Base-by-base conservation (phyloP, 2,888 invertebrate species). In the Lumbricus terrestris region DNA sequence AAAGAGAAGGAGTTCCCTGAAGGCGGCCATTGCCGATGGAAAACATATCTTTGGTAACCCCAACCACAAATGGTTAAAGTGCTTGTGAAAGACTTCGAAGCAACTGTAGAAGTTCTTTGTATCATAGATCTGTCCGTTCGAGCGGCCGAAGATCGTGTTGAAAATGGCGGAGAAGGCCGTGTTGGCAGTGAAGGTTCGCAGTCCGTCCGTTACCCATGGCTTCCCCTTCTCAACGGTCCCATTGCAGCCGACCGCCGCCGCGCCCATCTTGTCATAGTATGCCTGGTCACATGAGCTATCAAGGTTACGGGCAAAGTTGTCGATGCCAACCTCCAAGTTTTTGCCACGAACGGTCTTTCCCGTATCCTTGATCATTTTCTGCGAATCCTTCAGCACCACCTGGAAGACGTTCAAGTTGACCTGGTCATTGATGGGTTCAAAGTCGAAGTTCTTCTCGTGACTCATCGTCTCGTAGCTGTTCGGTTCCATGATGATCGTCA, bases 61-160 rank as follows among this genome's bases (percentile, higher is more conserved):
- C 15, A 95, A 93, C 95, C 95, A 95, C 90, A 95, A 91, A 92
- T 93, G 94, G 93, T 95, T 95, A 93, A 95, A 95, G 92, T 94
- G 95, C 91, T 94, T 93, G 93, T 95, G 95, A 92, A 94, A 95
- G 82, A 93, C 89, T 91, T 95, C 95, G 91, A 95, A 95, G 91
- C 93, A 93, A 42, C 93, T 93, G 93, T 94, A 94, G 89, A 94
- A 94, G 82, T 91, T 92, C 20, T 92, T 91, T 23, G 94, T 94
- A 91, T 94, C 93, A 92, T 95, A 95, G 82, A 91, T 92, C 34
- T 92, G 92, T 20, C 92, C 91, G 90, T 93, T 93, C 40, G 92
- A 93, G 88, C 92, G 92, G 82, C 95, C 95, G 92, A 95, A 95
- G 90, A 95, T 94, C 69, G 95, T 94, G 93, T 94, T 94, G 92